phyloP scores from a whole-genome alignment of 2,797 vertebrate genomes.

The Phoeniculus purpureus region DNA sequence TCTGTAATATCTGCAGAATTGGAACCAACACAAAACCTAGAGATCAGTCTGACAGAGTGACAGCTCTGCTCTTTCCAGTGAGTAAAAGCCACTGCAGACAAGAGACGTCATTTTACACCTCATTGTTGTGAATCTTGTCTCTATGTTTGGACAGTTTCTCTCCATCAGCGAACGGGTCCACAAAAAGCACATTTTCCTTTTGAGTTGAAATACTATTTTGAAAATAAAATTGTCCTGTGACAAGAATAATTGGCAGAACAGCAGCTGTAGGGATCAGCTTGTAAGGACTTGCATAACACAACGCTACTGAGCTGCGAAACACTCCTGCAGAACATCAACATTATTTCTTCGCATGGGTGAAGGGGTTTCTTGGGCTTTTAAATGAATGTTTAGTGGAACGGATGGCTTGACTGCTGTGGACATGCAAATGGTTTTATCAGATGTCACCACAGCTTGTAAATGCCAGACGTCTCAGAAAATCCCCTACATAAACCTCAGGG shows the following conservation, averaged over 20 bases:
- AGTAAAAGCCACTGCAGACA: neutral
- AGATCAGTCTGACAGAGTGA: neutral
- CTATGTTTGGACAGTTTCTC: neutral
- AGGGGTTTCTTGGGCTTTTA: neutral
- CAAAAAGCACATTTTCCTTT: slow-evolving; percentile 21
- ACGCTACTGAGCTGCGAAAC: slow-evolving; percentile 57
- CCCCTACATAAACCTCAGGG: neutral
- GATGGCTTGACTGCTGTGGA: neutral
- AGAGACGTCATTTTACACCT: neutral
- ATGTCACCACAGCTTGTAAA: neutral
- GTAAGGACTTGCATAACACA: slow-evolving; percentile 53
- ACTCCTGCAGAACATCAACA: slow-evolving; percentile 41
- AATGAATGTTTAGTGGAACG: too few relatives aligned
- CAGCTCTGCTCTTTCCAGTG: neutral
- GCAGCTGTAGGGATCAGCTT: slow-evolving; percentile 69
- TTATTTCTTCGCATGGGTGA: neutral
- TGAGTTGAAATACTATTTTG: slow-evolving; percentile 70
- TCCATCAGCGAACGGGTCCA: fast-evolving
- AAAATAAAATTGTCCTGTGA: slow-evolving; percentile 66
- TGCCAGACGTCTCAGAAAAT: neutral
- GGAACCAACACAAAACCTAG: neutral
- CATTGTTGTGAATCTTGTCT: neutral
- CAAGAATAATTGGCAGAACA: slow-evolving; percentile 67
- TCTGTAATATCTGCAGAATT: neutral
- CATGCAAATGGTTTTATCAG: neutral